Percentiles rank a stretch among this genome's conserved stretches.
phyloP scores from a whole-genome alignment of 2,888 invertebrate species.

The Oxyteleia sp. region DNA sequence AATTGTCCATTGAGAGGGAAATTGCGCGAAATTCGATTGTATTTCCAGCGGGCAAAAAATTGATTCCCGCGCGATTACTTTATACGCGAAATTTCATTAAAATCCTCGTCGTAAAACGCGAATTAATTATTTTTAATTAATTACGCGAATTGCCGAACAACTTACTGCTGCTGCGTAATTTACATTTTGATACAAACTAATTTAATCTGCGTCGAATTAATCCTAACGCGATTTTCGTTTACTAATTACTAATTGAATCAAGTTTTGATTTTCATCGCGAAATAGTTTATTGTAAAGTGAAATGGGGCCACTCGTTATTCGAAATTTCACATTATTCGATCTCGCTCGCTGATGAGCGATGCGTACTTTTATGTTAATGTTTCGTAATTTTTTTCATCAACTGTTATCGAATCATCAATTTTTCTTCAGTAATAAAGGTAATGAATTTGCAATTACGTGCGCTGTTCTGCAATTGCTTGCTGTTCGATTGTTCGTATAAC shows the following conservation, averaged over 20 bases:
- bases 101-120: background rate
- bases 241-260: conserved; percentile 19
- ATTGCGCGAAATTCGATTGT: conserved; percentile 21
- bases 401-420: too few relatives aligned
- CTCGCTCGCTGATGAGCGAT: too few relatives aligned
- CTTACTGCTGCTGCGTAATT: background rate
- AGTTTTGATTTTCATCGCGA: conserved; percentile 1
- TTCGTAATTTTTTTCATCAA: too few relatives aligned
- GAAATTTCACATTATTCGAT: too few relatives aligned
- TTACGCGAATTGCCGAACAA: background rate
- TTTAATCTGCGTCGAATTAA: conserved; percentile 16
- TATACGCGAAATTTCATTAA: background rate
- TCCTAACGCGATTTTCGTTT: conserved; percentile 4
- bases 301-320: too few relatives aligned
- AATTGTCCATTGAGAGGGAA: conserved; percentile 27
- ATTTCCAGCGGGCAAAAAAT: conserved; percentile 1
- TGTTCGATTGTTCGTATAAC: conserved; percentile 14
- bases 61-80: background rate
- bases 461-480: too few relatives aligned
- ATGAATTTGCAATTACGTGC: too few relatives aligned
- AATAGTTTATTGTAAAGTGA: background rate
- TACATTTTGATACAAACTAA: conserved; percentile 25
- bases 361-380: too few relatives aligned
- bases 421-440: too few relatives aligned
- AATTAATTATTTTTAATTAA: background rate